Percentiles rank a stretch among this genome's conserved stretches.
phyloP scores from a whole-genome alignment of 2,888 invertebrate species.

The Ischnura elegans region DNA sequence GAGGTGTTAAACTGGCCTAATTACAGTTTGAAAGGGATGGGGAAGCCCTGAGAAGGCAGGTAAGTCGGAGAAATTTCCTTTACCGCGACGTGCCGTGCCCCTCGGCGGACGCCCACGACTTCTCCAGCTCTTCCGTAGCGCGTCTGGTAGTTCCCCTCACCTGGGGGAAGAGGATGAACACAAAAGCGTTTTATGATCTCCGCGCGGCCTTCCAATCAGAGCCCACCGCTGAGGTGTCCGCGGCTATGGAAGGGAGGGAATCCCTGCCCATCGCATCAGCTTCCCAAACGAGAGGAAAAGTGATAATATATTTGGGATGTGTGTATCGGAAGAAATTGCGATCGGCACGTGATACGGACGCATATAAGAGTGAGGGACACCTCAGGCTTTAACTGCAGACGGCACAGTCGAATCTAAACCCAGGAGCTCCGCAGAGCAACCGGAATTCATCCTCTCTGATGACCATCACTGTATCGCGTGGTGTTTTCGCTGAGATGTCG shows the following conservation, averaged over 20 bases:
- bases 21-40: neutral
- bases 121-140: neutral
- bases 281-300: neutral
- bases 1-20: neutral
- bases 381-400: neutral
- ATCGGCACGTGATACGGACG: neutral
- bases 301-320: neutral
- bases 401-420: neutral
- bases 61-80: neutral
- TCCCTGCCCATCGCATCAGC: neutral
- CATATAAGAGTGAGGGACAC: neutral
- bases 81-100: neutral
- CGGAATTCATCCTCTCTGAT: neutral
- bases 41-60: neutral
- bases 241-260: slow-evolving; percentile 23
- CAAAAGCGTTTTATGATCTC: neutral
- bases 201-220: neutral
- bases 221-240: neutral
- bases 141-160: neutral
- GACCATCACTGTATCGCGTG: neutral
- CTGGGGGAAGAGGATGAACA: slow-evolving; percentile 15
- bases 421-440: neutral
- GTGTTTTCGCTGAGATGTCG: neutral
- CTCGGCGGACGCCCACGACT: neutral
- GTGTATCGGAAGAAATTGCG: neutral